These are phyloP conservation scores for Sturmia bella DNA, from an alignment of 2,888 invertebrate genomes.

Conservation along the genomic window DNA sequence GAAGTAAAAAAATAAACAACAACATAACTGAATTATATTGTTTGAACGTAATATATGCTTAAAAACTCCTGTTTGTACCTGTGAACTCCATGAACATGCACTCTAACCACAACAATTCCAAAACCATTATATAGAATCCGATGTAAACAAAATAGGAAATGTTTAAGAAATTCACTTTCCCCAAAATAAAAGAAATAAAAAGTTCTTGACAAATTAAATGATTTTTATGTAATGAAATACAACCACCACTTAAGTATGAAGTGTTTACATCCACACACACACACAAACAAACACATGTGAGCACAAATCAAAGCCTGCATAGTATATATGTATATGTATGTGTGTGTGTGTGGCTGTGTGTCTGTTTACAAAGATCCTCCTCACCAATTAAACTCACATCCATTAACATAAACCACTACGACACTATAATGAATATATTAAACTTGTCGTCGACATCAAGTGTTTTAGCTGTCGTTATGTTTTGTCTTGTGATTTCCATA, in stretches of 20 bases:
- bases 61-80: slow-evolving; percentile 5
- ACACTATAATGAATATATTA: slow-evolving; percentile 68
- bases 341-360: no score
- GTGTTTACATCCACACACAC: slow-evolving; percentile 4
- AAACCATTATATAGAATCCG: slow-evolving; percentile 11
- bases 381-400: slow-evolving; percentile 68
- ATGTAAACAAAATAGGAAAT: slow-evolving; percentile 3
- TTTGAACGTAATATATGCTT: slow-evolving; percentile 32
- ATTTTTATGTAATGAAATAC: slow-evolving; percentile 59
- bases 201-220: slow-evolving; percentile 67
- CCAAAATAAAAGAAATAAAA: slow-evolving; percentile 23
- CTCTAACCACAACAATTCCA: background rate
- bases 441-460: slow-evolving; percentile 70
- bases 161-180: slow-evolving; percentile 8
- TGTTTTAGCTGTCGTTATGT: slow-evolving; percentile 58
- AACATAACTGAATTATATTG: slow-evolving; percentile 62
- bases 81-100: background rate
- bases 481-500: slow-evolving; percentile 30
- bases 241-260: slow-evolving; percentile 59
- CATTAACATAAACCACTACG: slow-evolving; percentile 67
- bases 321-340: background rate
- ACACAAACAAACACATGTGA: background rate
- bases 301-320: slow-evolving; percentile 2
- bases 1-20: slow-evolving; percentile 51
- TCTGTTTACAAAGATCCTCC: slow-evolving; percentile 57